A percentile compares a stretch with the other conserved stretches of the same genome.
These are phyloP conservation scores for Hemicordylus capensis DNA, from an alignment of 2,113 vertebrate species.

Conservation along the genomic window DNA sequence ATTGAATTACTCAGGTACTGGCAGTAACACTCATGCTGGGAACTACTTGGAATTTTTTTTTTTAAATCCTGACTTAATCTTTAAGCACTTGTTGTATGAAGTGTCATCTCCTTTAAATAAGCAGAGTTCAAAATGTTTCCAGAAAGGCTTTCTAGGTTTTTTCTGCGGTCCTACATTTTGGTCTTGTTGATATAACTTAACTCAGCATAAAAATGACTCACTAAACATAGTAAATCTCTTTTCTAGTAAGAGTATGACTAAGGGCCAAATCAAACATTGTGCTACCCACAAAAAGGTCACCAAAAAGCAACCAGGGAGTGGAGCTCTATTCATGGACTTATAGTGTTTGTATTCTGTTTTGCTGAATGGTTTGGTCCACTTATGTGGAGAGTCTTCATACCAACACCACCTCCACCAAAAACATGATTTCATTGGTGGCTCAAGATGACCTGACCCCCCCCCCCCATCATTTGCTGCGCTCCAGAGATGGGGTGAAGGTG, in stretches of 20 bases:
- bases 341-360: background rate
- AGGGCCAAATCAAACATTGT: slow-evolving; percentile 3
- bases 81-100: slow-evolving; percentile 59
- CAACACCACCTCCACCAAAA: background rate
- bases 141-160: slow-evolving; percentile 62
- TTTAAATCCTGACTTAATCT: slow-evolving; percentile 23
- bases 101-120: slow-evolving; percentile 62
- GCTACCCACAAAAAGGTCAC: background rate
- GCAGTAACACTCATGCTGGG: slow-evolving; percentile 23
- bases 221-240: slow-evolving; percentile 50
- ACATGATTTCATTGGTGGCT: too few species aligned
- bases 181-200: slow-evolving; percentile 45
- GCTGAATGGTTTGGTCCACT: background rate
- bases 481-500: too few species aligned
- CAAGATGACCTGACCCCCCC: too few species aligned
- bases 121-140: slow-evolving; percentile 45
- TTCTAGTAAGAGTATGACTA: slow-evolving; percentile 52
- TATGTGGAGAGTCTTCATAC: background rate
- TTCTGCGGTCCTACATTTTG: slow-evolving; percentile 58
- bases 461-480: too few species aligned
- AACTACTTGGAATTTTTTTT: slow-evolving; percentile 54
- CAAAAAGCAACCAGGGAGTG: background rate
- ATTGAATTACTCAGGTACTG: background rate
- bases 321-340: background rate
- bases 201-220: slow-evolving; percentile 63